Percentiles rank a stretch among this genome's conserved stretches.
Conservation (phyloP, 30 jellyfish, hydroid and myxozoan genomes). For the Hydractinia echinata region DNA sequence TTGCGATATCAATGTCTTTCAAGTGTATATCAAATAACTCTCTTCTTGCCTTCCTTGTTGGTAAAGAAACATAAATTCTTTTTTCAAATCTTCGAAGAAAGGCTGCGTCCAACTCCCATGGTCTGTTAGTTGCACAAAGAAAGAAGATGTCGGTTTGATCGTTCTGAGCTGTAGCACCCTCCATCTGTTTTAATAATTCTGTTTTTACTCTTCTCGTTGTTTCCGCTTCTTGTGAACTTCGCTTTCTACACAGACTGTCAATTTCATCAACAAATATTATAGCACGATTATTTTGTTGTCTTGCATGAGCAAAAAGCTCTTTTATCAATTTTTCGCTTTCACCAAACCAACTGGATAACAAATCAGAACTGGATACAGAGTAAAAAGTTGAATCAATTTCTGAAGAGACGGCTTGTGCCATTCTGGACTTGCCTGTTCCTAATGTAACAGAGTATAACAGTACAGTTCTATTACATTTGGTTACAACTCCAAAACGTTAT, state of each 20-base stretch:
- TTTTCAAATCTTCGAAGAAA: slow-evolving; percentile 87
- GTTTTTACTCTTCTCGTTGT: slow-evolving; percentile 85
- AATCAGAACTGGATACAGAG: slow-evolving; percentile 92
- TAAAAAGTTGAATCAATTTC: slow-evolving; percentile 82
- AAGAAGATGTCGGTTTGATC: slow-evolving; percentile 57
- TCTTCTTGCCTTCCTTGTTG: slow-evolving; percentile 63
- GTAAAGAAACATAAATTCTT: slow-evolving; percentile 78
- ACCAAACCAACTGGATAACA: slow-evolving; percentile 95
- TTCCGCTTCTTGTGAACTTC: slow-evolving; percentile 85
- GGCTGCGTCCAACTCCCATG: slow-evolving; percentile 95
- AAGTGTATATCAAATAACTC: slow-evolving; percentile 66
- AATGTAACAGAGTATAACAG: too few species aligned
- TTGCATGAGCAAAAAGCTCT: slow-evolving; percentile 83
- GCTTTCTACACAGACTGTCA: slow-evolving; percentile 88
- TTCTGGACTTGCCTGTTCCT: slow-evolving; percentile 88
- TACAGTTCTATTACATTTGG: too few species aligned
- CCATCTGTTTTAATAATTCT: slow-evolving; percentile 90
- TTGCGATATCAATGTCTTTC: slow-evolving; percentile 23
- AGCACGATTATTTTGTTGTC: slow-evolving; percentile 52
- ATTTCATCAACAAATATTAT: slow-evolving; percentile 89
- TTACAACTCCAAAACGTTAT: too few species aligned
- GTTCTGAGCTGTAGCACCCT: slow-evolving; percentile 52
- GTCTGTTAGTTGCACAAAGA: slow-evolving; percentile 93
- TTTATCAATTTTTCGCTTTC: slow-evolving; percentile 89
- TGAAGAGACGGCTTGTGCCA: slow-evolving; percentile 91